phyloP scores from a whole-genome alignment of 1,140 invertebrate genomes.

The Phenacoccus solenopsis region DNA sequence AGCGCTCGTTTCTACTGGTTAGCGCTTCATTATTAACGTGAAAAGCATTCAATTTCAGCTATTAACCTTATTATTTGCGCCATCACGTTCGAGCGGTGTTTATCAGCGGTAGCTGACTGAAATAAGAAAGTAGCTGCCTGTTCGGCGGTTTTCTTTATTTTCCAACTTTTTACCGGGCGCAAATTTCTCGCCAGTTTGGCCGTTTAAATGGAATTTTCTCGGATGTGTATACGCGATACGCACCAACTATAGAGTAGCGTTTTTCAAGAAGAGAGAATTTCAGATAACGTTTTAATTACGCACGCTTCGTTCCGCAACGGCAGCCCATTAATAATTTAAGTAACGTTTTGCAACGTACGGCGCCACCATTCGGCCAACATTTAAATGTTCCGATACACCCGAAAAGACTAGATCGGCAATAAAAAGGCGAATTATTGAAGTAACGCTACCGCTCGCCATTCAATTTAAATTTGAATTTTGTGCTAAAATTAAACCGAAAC shows the following conservation, averaged over 20 bases:
- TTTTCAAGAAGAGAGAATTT: not conserved
- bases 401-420: not conserved
- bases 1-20: not conserved
- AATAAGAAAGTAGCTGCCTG: constrained; percentile 11
- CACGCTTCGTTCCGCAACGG: not conserved
- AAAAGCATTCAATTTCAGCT: constrained; percentile 16
- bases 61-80: constrained; percentile 15
- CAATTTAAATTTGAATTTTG: not conserved
- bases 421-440: not conserved
- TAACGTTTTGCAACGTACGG: not conserved
- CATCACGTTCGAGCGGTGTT: constrained; percentile 10
- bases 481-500: not conserved
- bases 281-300: constrained; percentile 2
- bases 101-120: constrained; percentile 11
- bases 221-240: not conserved
- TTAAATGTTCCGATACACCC: not conserved
- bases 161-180: too few species aligned
- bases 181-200: not conserved
- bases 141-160: not conserved
- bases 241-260: not conserved
- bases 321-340: not conserved
- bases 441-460: not conserved
- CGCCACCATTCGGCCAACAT: not conserved
- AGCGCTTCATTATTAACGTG: constrained; percentile 8
- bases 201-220: not conserved